phyloP scores from a whole-genome alignment of 1,140 invertebrate species.

The Bacillus rossius region DNA sequence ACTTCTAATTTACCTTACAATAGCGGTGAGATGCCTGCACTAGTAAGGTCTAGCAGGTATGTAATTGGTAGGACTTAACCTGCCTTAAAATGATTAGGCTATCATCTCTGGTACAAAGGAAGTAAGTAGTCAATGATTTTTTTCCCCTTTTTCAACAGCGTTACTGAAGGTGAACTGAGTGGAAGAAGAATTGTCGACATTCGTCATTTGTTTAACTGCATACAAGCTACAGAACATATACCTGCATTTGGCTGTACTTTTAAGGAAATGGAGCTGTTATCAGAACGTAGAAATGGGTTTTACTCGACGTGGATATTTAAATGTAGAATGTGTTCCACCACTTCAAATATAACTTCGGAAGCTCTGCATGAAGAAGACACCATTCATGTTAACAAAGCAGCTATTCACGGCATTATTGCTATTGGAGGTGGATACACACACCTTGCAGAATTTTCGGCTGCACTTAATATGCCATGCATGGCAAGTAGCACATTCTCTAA shows the following conservation, averaged over 20 bases:
- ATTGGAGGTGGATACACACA: slow-evolving; percentile 6
- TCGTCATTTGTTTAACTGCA: background rate
- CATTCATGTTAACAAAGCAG: slow-evolving; percentile 5
- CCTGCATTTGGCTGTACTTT: background rate
- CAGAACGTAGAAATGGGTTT: background rate
- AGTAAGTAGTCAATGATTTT: too few relatives aligned
- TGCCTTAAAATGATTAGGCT: too few relatives aligned
- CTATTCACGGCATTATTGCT: slow-evolving; percentile 5
- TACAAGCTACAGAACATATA: background rate
- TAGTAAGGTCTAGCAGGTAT: too few relatives aligned
- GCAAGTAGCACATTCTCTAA: background rate
- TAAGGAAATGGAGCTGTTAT: background rate
- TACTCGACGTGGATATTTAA: slow-evolving; percentile 3
- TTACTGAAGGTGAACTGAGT: background rate
- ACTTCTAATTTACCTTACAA: too few relatives aligned
- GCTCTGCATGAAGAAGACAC: background rate
- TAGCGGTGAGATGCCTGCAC: too few relatives aligned
- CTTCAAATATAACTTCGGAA: background rate
- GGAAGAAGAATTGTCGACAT: background rate
- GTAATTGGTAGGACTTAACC: too few relatives aligned
- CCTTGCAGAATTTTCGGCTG: background rate
- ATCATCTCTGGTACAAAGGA: too few relatives aligned
- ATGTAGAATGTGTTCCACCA: background rate
- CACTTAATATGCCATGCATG: slow-evolving; percentile 10
- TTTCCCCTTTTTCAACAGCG: too few relatives aligned